Percentiles rank a stretch among this genome's conserved stretches.
Evolutionary conservation across 2,888 invertebrate species (phyloP).

Genomic region (Cosmia trapezina): DNA sequence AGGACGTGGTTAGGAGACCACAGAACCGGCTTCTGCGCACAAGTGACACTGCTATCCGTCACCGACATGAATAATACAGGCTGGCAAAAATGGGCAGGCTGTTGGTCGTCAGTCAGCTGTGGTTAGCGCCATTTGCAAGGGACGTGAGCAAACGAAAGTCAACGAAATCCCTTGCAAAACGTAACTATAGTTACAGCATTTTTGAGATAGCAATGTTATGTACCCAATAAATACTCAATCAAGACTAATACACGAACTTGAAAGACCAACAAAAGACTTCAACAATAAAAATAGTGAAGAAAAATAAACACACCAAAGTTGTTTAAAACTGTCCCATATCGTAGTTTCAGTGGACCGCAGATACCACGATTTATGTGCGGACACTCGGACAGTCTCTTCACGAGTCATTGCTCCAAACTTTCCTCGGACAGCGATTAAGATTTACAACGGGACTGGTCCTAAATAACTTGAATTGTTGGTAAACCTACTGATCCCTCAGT

Average conservation of each 20-base stretch:
- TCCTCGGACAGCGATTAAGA: slow-evolving; percentile 82
- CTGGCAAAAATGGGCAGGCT: slow-evolving; percentile 1
- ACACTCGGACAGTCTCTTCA: slow-evolving; percentile 80
- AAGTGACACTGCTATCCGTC: background rate
- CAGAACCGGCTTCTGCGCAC: background rate
- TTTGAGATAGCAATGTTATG: too few relatives aligned
- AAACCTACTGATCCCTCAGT: slow-evolving; percentile 69
- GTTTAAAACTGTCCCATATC: slow-evolving; percentile 55
- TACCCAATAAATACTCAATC: background rate
- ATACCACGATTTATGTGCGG: slow-evolving; percentile 83
- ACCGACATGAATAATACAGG: slow-evolving; percentile 18
- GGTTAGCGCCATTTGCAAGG: background rate
- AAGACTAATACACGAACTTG: background rate
- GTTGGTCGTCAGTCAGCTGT: slow-evolving; percentile 6
- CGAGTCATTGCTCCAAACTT: slow-evolving; percentile 86
- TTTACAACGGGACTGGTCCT: slow-evolving; percentile 83
- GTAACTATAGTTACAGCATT: too few relatives aligned
- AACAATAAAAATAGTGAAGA: slow-evolving; percentile 2
- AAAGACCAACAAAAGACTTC: background rate
- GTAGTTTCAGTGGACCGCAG: slow-evolving; percentile 59
- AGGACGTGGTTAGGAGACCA: slow-evolving; percentile 6
- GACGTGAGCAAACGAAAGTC: background rate
- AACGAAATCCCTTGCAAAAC: background rate
- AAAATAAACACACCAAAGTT: slow-evolving; percentile 42
- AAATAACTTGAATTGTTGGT: slow-evolving; percentile 87